A percentile compares a stretch with the other conserved stretches of the same genome.
These are phyloP conservation scores for Montipora cactus DNA, from an alignment of 64 coral and sea anemone species.

Conservation along the genomic window DNA sequence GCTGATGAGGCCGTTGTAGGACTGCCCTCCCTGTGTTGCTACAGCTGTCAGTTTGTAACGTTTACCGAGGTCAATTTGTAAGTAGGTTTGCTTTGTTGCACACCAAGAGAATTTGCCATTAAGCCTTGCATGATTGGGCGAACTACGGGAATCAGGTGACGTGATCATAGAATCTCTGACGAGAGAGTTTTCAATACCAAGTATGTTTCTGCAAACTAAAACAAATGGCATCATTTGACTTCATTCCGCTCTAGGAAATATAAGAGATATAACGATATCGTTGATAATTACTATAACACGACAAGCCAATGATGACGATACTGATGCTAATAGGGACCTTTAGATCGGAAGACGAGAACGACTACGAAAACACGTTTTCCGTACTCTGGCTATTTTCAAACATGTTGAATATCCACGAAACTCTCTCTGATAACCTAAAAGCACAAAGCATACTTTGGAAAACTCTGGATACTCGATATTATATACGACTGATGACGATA, in stretches of 20 bases:
- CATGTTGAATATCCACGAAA: no score
- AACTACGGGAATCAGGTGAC: background rate
- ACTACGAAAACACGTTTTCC: no score
- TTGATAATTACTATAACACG: no score
- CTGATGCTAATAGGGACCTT: no score
- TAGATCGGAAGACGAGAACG: no score
- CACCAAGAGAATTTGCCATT: constrained; percentile 36
- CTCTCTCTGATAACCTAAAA: no score
- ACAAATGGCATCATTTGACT: background rate
- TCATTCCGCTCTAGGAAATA: background rate
- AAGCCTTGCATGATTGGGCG: background rate
- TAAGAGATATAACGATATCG: no score
- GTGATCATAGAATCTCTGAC: constrained; percentile 3
- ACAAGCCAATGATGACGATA: no score
- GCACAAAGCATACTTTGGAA: no score
- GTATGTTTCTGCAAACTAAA: constrained; percentile 19
- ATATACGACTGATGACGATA: no score
- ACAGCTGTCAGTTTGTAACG: constrained; percentile 25
- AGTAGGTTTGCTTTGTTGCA: background rate
- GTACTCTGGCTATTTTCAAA: no score
- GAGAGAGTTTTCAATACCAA: constrained; percentile 38
- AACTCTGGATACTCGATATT: no score
- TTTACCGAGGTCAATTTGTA: constrained; percentile 36
- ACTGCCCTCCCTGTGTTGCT: constrained; percentile 45
- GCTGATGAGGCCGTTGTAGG: background rate